Evolutionary conservation across 2,113 vertebrate species (phyloP).

Genomic region (Athene noctua): DNA sequence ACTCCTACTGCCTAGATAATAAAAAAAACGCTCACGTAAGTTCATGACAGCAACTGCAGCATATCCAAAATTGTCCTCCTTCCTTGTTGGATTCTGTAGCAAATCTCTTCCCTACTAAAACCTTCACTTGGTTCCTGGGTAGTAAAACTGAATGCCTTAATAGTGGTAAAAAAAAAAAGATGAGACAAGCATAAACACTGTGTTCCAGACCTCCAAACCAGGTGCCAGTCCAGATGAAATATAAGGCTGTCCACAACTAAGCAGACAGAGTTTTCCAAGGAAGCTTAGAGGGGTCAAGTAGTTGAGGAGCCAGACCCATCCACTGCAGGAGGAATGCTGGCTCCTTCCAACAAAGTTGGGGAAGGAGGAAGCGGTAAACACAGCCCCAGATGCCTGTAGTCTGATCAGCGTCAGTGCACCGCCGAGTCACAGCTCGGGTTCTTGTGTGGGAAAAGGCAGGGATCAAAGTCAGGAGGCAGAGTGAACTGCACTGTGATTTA

Average conservation of each 20-base stretch:
- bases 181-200: neutral
- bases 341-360: neutral
- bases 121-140: neutral
- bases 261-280: neutral
- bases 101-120: neutral
- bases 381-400: neutral
- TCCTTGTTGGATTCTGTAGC: neutral
- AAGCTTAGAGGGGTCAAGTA: neutral
- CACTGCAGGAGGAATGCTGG: accelerated
- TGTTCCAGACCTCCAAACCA: neutral
- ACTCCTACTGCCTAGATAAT: slow-evolving; percentile 49
- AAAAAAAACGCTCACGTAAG: neutral
- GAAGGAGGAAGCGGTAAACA: neutral
- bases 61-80: neutral
- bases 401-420: neutral
- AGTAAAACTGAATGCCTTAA: neutral
- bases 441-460: neutral
- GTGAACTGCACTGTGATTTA: neutral
- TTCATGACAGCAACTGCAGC: slow-evolving; percentile 1
- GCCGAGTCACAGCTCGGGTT: accelerated
- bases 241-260: neutral
- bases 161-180: neutral
- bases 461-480: neutral
- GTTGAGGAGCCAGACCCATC: neutral
- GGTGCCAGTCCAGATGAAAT: slow-evolving; percentile 15